Base-by-base conservation (phyloP, 2,888 invertebrate genomes). In the Leptopilina drosophilae region DNA sequence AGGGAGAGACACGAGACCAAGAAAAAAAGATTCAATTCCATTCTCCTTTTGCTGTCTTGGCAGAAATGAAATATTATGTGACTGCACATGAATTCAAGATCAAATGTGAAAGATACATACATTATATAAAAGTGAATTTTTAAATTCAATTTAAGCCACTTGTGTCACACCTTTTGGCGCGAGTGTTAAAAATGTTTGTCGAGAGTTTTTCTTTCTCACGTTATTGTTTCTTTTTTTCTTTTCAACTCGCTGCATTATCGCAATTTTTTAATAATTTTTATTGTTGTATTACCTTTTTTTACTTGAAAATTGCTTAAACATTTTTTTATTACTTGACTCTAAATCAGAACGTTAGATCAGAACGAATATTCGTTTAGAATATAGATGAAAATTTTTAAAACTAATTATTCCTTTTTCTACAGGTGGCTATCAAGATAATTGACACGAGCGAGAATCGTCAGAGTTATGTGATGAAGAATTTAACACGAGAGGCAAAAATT, bases 401-500 rank as follows among this genome's bases (percentile, higher is more conserved):
- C 20, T 20, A 20, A 20, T 20, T 20, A 79, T 73, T 79, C 82
- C 77, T 83, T 81, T 82, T 90, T 91, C 20, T 2, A 33, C 90
- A 95, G 95, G 96, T 96, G 87, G 96, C 96, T 15, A 93, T 96
- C 79, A 96, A 96, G 92, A 94, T 96, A 86, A 95, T 96, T 88
- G 95, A 96, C 90, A 93, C 95, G 82, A 93, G 94, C 66, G 93
- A 94, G 86, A 95, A 96, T 86, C 95, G 95, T 85, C 95, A 96
- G 89, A 95, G 95, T 82, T 96, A 96, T 89, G 95, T 95, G 1
- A 93, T 95, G 11, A 93, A 94, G 80, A 95, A 96, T 92, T 92
- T 96, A 81, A 94, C 95, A 87, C 93, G 96, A 59, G 96, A 96
- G 90, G 95, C 96, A 4, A 92, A 93, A 75, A 94, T 96, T 67